phyloP scores from a whole-genome alignment of 92 coral and sea anemone genomes.

The Micromussa lordhowensis region DNA sequence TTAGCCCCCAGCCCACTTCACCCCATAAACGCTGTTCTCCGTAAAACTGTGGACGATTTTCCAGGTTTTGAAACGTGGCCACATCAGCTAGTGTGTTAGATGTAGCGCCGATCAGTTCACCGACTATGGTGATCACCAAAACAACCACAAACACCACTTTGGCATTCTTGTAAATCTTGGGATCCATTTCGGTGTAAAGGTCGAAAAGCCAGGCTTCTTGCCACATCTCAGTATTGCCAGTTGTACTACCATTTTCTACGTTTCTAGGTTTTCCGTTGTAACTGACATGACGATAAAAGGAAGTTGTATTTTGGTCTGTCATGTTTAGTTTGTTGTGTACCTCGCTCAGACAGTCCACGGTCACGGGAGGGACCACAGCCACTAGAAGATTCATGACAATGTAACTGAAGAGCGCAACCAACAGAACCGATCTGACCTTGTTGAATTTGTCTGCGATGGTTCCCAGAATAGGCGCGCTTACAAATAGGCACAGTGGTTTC shows the following conservation, averaged over 20 bases:
- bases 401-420: conserved; percentile 81
- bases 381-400: conserved; percentile 75
- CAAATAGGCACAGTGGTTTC: conserved; percentile 79
- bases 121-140: conserved; percentile 73
- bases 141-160: conserved; percentile 77
- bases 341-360: conserved; percentile 80
- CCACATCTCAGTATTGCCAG: conserved; percentile 78
- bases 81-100: conserved; percentile 90
- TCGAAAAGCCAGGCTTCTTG: conserved; percentile 89
- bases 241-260: background rate
- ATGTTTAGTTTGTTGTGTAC: conserved; percentile 77
- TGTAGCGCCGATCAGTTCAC: conserved; percentile 92
- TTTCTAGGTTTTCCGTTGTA: conserved; percentile 29
- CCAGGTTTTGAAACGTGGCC: conserved; percentile 89
- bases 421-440: conserved; percentile 75
- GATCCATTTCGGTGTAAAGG: conserved; percentile 78
- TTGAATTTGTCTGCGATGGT: conserved; percentile 94
- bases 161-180: conserved; percentile 71
- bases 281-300: conserved; percentile 15
- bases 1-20: conserved; percentile 87
- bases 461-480: conserved; percentile 91
- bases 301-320: conserved; percentile 51
- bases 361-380: conserved; percentile 89
- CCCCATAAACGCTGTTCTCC: conserved; percentile 94
- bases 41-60: conserved; percentile 81